Conservation (phyloP, 2,888 invertebrate species). For the Agonum fuliginosum region DNA sequence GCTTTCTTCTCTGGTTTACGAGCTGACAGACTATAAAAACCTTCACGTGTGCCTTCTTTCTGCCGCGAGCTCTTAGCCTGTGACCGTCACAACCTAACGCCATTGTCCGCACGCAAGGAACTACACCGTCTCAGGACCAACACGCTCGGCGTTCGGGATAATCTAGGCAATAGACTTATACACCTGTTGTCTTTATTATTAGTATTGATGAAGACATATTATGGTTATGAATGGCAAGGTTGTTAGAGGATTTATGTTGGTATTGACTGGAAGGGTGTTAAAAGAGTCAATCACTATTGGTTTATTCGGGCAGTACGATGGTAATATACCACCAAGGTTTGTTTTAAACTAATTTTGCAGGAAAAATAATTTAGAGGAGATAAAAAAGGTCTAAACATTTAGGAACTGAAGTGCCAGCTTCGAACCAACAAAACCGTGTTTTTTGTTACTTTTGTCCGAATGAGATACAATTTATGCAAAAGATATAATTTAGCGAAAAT, state of each 20-base stretch:
- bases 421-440: too few relatives aligned
- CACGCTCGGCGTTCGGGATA: neutral
- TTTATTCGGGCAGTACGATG: too few relatives aligned
- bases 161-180: conserved; percentile 27
- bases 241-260: neutral
- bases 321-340: too few relatives aligned
- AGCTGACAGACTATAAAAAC: conserved; percentile 54
- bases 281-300: too few relatives aligned
- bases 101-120: neutral
- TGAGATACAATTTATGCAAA: too few relatives aligned
- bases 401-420: too few relatives aligned
- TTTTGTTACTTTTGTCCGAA: too few relatives aligned
- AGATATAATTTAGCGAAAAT: too few relatives aligned
- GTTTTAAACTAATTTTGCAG: too few relatives aligned
- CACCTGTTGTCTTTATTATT: conserved; percentile 45
- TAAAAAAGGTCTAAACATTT: too few relatives aligned
- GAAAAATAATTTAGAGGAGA: too few relatives aligned
- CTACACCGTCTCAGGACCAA: conserved; percentile 8
- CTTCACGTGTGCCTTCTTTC: conserved; percentile 54
- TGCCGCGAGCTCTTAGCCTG: conserved; percentile 2
- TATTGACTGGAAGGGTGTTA: too few relatives aligned
- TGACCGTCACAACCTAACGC: conserved; percentile 7
- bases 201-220: conserved; percentile 21
- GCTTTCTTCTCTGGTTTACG: conserved; percentile 55
- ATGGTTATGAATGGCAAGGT: conserved; percentile 7